phyloP scores from a whole-genome alignment of 2,888 invertebrate species.

The Parnassius apollo region DNA sequence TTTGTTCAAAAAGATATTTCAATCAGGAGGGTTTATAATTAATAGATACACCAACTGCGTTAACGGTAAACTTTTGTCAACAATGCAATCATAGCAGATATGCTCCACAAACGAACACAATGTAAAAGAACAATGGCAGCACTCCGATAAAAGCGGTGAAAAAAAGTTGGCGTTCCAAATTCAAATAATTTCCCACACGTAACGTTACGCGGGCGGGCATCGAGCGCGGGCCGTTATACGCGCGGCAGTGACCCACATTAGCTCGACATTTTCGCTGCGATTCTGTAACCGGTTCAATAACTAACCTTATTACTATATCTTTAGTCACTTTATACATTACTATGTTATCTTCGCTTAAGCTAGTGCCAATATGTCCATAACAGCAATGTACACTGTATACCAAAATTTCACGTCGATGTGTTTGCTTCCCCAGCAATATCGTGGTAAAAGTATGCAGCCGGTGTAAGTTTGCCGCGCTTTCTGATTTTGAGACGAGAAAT shows the following conservation, averaged over 20 bases:
- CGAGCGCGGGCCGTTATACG: conserved; percentile 76
- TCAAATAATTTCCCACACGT: conserved; percentile 81
- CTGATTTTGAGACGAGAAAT: conserved; percentile 75
- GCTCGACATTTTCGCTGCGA: conserved; percentile 56
- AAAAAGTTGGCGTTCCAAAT: conserved; percentile 72
- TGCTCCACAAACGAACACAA: conserved; percentile 61
- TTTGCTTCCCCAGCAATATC: conserved; percentile 32
- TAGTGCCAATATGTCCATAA: conserved; percentile 23
- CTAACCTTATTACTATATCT: conserved; percentile 61
- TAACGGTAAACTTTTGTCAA: conserved; percentile 41
- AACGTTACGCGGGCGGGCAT: conserved; percentile 80
- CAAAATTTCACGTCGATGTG: conserved; percentile 28
- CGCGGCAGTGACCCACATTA: conserved; percentile 77
- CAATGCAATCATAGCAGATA: conserved; percentile 48
- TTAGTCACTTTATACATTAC: conserved; percentile 34
- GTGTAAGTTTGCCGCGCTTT: conserved; percentile 68
- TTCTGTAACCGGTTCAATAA: conserved; percentile 53
- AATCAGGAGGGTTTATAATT: neutral
- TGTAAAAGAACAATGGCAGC: conserved; percentile 67
- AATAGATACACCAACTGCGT: neutral
- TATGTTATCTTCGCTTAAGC: conserved; percentile 34
- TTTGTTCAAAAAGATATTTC: too few relatives aligned
- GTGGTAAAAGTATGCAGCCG: conserved; percentile 31
- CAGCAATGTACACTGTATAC: conserved; percentile 39
- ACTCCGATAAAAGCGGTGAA: conserved; percentile 63